Conservation (phyloP, 2,797 vertebrate genomes). For the Jordanella pulchra region DNA sequence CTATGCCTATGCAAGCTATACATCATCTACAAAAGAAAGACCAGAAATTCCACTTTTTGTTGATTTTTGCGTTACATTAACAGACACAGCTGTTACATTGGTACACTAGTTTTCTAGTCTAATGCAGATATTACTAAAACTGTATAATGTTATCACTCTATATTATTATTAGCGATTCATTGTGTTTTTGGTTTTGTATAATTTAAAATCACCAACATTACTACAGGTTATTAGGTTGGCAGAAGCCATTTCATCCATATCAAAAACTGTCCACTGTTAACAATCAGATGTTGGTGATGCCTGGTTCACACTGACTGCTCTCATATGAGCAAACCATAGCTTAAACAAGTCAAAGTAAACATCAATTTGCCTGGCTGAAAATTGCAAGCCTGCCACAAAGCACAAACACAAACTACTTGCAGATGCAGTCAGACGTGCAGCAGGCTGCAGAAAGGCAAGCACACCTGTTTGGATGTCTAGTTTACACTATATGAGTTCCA, state of each 20-base stretch:
- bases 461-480: slow-evolving; percentile 21
- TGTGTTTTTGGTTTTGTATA: not conserved
- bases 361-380: slow-evolving; percentile 46
- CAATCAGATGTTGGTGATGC: slow-evolving; percentile 40
- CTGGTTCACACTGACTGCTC: not conserved
- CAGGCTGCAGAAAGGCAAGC: not conserved
- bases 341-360: slow-evolving; percentile 35
- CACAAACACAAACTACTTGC: slow-evolving; percentile 39
- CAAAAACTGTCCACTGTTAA: slow-evolving; percentile 1
- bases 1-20: too few species aligned
- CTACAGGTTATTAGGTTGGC: not conserved
- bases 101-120: too few species aligned
- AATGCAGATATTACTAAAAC: not conserved
- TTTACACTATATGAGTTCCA: slow-evolving; percentile 8
- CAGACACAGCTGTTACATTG: too few species aligned
- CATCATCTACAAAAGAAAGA: too few species aligned
- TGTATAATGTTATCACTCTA: not conserved
- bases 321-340: not conserved
- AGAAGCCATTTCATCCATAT: not conserved
- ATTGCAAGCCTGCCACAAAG: slow-evolving; percentile 34
- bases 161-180: not conserved
- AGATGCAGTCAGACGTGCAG: slow-evolving; percentile 20
- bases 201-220: not conserved
- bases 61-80: too few species aligned
- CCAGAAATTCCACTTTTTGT: too few species aligned